Percentiles rank a stretch among this genome's conserved stretches.
Conservation (phyloP, 2,113 vertebrate genomes). For the Chloropsis cyanopogon region DNA sequence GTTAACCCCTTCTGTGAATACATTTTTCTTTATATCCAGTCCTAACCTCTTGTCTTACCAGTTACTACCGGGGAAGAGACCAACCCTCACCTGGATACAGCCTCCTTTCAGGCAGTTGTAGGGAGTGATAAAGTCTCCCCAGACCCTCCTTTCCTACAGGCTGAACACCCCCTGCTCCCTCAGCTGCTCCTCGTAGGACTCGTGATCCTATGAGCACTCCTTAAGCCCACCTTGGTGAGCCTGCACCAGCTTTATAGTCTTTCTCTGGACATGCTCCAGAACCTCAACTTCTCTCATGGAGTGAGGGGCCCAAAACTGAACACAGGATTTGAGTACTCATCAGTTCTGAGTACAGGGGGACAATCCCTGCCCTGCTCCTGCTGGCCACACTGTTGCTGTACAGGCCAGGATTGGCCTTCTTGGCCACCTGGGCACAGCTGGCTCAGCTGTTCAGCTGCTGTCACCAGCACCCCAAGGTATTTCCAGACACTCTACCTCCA, state of each 20-base stretch:
- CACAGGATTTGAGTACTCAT: not conserved
- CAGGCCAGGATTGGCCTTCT: not conserved
- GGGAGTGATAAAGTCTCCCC: accelerated
- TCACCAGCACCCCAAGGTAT: not conserved
- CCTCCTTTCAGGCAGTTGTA: not conserved
- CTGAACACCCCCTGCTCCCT: not conserved
- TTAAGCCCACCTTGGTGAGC: not conserved
- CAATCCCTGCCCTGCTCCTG: not conserved
- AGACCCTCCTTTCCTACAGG: not conserved
- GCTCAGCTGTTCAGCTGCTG: not conserved
- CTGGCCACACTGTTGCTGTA: not conserved
- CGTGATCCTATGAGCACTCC: not conserved
- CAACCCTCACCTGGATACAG: accelerated
- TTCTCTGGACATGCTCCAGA: not conserved
- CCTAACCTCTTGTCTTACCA: not conserved
- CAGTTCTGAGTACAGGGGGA: accelerated
- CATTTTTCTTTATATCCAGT: not conserved
- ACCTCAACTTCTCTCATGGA: not conserved
- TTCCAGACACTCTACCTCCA: not conserved
- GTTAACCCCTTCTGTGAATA: not conserved
- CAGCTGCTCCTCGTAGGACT: accelerated
- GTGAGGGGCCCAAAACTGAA: not conserved
- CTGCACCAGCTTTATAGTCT: not conserved
- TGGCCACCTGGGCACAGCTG: not conserved
- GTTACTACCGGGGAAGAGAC: not conserved